A percentile compares a stretch with the other conserved stretches of the same genome.
These are phyloP conservation scores for Enteromius treurensis DNA, from an alignment of 2,797 vertebrate species.

Conservation along the genomic window DNA sequence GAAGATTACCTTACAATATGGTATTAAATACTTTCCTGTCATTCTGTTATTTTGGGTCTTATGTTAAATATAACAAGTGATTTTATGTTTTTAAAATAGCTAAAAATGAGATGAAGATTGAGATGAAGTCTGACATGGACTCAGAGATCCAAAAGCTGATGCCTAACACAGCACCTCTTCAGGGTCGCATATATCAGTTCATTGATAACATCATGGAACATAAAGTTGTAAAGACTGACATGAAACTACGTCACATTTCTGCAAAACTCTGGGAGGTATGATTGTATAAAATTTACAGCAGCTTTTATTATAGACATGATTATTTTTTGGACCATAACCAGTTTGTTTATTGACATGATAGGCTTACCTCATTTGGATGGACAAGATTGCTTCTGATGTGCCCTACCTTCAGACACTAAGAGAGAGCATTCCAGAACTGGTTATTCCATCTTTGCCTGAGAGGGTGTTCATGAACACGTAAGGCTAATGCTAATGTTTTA, in stretches of 20 bases:
- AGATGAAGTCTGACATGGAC: conserved; percentile 82
- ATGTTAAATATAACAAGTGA: background rate
- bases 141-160: conserved; percentile 78
- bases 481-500: conserved; percentile 56
- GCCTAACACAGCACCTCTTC: conserved; percentile 67
- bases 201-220: conserved; percentile 78
- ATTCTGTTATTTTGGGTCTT: background rate
- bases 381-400: conserved; percentile 75
- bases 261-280: conserved; percentile 86
- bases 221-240: conserved; percentile 86
- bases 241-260: conserved; percentile 87
- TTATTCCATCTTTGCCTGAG: conserved; percentile 83
- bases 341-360: conserved; percentile 62
- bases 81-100: conserved; percentile 71
- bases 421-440: conserved; percentile 73
- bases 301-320: background rate
- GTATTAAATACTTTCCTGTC: conserved; percentile 67
- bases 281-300: background rate
- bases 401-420: conserved; percentile 79
- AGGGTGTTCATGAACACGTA: conserved; percentile 90
- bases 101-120: conserved; percentile 81
- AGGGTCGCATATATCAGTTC: conserved; percentile 66
- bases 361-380: conserved; percentile 85
- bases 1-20: conserved; percentile 81
- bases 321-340: background rate